A percentile compares a stretch with the other conserved stretches of the same genome.
Evolutionary conservation across 2,888 invertebrate species (phyloP).

Genomic region (Tryphoninae sp.): DNA sequence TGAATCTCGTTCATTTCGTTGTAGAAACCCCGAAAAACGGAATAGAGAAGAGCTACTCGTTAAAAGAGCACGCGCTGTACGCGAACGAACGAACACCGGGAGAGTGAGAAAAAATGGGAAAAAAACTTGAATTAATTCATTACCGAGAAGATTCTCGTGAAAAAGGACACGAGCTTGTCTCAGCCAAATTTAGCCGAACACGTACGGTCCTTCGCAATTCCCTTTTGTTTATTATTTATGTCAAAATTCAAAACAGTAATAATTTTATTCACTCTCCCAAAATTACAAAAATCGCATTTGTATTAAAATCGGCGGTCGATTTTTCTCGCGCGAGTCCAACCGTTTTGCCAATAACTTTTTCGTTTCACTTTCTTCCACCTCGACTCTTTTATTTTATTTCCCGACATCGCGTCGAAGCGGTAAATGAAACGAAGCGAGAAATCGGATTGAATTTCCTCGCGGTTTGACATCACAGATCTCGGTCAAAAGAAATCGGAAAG

Average conservation of each 20-base stretch:
- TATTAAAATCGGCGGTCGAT: slow-evolving; percentile 19
- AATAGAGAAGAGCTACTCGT: not conserved
- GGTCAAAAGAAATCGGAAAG: slow-evolving; percentile 31
- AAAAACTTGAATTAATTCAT: not conserved
- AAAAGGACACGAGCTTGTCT: slow-evolving; percentile 5
- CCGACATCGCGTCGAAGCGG: slow-evolving; percentile 38
- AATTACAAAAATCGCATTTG: slow-evolving; percentile 39
- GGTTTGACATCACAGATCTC: slow-evolving; percentile 10
- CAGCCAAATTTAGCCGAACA: slow-evolving; percentile 1
- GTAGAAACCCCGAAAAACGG: slow-evolving; percentile 4
- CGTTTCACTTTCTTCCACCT: not conserved
- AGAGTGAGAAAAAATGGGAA: not conserved
- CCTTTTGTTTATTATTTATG: not conserved
- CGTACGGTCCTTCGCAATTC: not conserved
- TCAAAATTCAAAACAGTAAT: not conserved
- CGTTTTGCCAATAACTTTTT: not conserved
- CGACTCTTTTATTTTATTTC: slow-evolving; percentile 17
- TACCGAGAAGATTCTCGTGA: not conserved
- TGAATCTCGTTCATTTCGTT: slow-evolving; percentile 54
- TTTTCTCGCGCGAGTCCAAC: not conserved
- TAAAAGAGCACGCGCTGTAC: not conserved
- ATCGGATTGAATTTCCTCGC: slow-evolving; percentile 36
- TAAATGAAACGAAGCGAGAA: slow-evolving; percentile 39
- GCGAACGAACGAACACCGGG: slow-evolving; percentile 11
- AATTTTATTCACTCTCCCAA: slow-evolving; percentile 12